Evolutionary conservation across 1,140 invertebrate species (phyloP).

Genomic region (Vollenhovia emeryi): DNA sequence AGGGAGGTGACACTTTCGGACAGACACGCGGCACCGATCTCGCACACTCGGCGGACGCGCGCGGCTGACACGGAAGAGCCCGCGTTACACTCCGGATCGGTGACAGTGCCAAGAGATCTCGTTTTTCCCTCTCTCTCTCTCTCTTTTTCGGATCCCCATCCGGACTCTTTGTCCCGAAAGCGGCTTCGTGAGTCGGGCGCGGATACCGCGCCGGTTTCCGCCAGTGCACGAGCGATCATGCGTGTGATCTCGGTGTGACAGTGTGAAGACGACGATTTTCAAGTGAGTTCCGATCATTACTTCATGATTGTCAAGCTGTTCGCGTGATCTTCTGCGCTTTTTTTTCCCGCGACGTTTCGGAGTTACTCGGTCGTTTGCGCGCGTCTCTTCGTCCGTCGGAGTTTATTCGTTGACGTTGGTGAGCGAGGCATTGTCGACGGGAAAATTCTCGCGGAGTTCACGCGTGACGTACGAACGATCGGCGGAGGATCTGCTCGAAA

Average conservation of each 20-base stretch:
- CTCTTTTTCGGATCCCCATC: conserved; percentile 10
- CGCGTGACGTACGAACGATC: neutral
- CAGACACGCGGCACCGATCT: conserved; percentile 73
- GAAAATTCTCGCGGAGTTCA: neutral
- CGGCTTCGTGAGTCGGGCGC: conserved; percentile 3
- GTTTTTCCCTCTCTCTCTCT: neutral
- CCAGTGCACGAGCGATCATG: conserved; percentile 21
- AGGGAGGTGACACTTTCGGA: conserved; percentile 73
- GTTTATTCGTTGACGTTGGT: neutral
- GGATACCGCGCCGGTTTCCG: neutral
- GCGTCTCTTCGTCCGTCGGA: neutral
- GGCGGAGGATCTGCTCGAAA: neutral
- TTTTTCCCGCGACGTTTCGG: neutral
- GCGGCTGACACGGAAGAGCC: conserved; percentile 62
- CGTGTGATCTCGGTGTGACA: conserved; percentile 41
- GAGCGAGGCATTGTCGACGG: neutral
- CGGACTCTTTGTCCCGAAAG: conserved; percentile 49
- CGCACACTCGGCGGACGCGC: conserved; percentile 59
- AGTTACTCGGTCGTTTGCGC: neutral
- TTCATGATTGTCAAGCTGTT: neutral
- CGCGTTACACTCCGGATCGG: conserved; percentile 64
- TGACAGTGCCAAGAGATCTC: conserved; percentile 61
- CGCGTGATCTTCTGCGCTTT: neutral
- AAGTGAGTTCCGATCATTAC: conserved; percentile 44
- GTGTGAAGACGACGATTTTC: conserved; percentile 34